A percentile compares a stretch with the other conserved stretches of the same genome.
Conservation (phyloP, 2,113 vertebrate species). For the Thryonomys swinderianus region DNA sequence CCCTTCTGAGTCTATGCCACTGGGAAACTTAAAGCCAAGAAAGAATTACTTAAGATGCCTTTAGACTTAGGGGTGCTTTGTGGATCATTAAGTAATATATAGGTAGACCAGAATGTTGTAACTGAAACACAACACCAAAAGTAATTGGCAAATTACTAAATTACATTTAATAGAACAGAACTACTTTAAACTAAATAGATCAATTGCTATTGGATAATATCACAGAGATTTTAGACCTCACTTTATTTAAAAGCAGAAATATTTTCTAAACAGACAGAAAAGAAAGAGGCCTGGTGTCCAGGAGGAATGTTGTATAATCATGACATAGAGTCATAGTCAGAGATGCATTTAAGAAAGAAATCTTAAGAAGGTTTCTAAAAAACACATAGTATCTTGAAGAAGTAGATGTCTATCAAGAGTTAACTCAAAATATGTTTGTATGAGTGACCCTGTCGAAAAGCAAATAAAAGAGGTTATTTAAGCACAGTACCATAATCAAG, state of each 20-base stretch:
- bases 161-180: neutral
- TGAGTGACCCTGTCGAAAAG: neutral
- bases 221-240: neutral
- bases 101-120: neutral
- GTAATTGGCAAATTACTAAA: neutral
- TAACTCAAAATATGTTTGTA: neutral
- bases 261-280: neutral
- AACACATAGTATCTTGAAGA: neutral
- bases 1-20: neutral
- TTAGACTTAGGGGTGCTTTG: neutral
- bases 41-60: conserved; percentile 41
- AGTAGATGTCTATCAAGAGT: neutral
- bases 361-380: neutral
- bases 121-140: conserved; percentile 17
- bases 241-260: neutral
- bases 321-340: neutral
- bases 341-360: neutral
- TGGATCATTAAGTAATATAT: neutral
- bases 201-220: neutral
- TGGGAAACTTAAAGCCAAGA: conserved; percentile 43
- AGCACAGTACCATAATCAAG: neutral
- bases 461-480: neutral
- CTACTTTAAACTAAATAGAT: neutral
- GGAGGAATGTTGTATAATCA: neutral
- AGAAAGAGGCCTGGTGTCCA: neutral